A percentile compares a stretch with the other conserved stretches of the same genome.
These are phyloP conservation scores for Dichetophora obliterata DNA, from an alignment of 2,888 invertebrate genomes.

Conservation along the genomic window DNA sequence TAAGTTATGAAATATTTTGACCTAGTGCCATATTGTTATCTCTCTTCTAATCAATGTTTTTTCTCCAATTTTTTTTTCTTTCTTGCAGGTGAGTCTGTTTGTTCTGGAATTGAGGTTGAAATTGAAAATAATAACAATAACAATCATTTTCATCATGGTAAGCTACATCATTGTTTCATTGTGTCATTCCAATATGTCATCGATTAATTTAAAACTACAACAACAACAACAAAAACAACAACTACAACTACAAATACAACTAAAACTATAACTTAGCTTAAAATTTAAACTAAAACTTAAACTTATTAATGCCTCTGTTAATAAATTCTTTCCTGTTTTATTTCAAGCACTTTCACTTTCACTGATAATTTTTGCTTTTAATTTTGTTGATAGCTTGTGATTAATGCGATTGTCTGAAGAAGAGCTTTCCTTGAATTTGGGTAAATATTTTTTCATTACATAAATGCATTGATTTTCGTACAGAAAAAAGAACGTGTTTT, in stretches of 20 bases:
- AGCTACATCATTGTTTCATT: slow-evolving; percentile 70
- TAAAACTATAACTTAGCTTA: neutral
- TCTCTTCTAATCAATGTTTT: slow-evolving; percentile 43
- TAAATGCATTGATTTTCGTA: too few relatives aligned
- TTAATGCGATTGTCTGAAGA: too few relatives aligned
- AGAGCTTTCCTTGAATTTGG: too few relatives aligned
- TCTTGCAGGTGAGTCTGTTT: slow-evolving; percentile 69
- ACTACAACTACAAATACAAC: neutral
- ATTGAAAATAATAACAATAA: slow-evolving; percentile 70
- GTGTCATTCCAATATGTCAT: slow-evolving; percentile 61
- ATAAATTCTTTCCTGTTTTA: too few relatives aligned
- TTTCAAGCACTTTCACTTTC: too few relatives aligned
- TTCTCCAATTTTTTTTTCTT: neutral
- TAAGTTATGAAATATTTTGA: neutral
- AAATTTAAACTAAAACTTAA: neutral
- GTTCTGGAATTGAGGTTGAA: slow-evolving; percentile 70
- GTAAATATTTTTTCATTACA: neutral
- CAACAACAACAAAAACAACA: slow-evolving; percentile 5
- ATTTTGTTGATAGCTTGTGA: too few relatives aligned
- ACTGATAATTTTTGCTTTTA: too few relatives aligned
- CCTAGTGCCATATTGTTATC: slow-evolving; percentile 34
- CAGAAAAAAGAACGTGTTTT: neutral
- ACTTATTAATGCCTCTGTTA: neutral
- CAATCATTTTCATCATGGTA: slow-evolving; percentile 69
- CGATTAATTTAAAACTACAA: slow-evolving; percentile 42